Conservation (phyloP, 2,797 vertebrate genomes). For the Acanthis flammea region DNA sequence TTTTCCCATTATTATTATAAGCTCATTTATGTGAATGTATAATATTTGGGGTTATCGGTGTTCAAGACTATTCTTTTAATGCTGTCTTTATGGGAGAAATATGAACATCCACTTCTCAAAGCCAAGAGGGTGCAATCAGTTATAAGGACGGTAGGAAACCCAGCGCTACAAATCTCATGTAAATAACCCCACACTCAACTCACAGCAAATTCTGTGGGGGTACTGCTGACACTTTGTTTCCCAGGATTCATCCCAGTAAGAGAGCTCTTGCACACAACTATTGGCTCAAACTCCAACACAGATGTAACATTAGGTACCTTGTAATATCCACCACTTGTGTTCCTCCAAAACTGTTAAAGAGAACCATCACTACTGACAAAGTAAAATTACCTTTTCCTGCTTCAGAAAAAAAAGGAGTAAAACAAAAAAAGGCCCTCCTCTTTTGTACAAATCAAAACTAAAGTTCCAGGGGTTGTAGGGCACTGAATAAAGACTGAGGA, state of each 20-base stretch:
- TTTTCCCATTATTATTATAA: constrained; percentile 56
- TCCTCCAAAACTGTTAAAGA: not conserved
- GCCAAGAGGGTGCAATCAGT: not conserved
- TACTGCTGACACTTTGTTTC: not conserved
- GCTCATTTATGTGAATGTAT: constrained; percentile 56
- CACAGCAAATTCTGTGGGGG: not conserved
- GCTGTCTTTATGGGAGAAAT: not conserved
- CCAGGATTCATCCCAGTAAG: not conserved
- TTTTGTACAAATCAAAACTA: not conserved
- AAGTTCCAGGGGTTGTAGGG: not conserved
- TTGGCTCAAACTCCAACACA: not conserved
- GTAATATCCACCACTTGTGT: not conserved
- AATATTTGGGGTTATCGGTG: constrained; percentile 27
- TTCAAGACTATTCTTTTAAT: constrained; percentile 9
- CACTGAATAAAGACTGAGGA: not conserved
- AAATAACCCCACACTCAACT: not conserved
- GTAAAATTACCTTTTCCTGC: not conserved
- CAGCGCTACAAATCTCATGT: not conserved
- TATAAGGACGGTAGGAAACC: not conserved
- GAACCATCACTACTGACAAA: not conserved
- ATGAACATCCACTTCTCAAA: not conserved
- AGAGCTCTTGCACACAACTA: not conserved
- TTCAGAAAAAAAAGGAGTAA: not conserved
- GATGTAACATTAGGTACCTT: not conserved
- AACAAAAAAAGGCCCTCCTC: not conserved